These are phyloP conservation scores for Beris chalybata DNA, from an alignment of 2,888 invertebrate species.

Conservation along the genomic window DNA sequence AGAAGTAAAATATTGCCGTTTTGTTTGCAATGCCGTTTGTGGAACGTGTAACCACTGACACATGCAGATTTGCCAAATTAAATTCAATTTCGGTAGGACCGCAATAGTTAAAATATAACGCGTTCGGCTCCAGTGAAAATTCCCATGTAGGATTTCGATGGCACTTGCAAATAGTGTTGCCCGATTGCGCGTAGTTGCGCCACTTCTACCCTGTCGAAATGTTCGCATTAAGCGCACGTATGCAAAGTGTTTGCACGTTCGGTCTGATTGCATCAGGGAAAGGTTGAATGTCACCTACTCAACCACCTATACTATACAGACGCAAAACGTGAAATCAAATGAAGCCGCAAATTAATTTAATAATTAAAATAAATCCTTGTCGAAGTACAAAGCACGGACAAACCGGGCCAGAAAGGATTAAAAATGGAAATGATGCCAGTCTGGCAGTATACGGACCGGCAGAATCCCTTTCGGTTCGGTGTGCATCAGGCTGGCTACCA, in stretches of 20 bases:
- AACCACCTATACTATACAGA: not conserved
- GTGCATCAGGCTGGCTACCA: no score
- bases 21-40: not conserved
- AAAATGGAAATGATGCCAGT: conserved; percentile 24
- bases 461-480: no score
- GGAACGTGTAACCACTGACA: conserved; percentile 20
- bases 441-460: no score
- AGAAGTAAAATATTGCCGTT: no score
- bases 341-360: conserved; percentile 24
- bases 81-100: conserved; percentile 14
- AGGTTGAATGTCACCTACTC: not conserved
- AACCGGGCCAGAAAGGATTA: conserved; percentile 5
- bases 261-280: not conserved
- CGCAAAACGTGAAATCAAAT: not conserved
- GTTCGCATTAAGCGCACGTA: no score
- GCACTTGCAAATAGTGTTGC: conserved; percentile 6
- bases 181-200: not conserved
- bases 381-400: not conserved
- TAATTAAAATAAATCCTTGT: conserved; percentile 21
- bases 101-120: conserved; percentile 7
- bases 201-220: no score
- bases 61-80: conserved; percentile 22
- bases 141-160: not conserved
- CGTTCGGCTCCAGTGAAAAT: not conserved
- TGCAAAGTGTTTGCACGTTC: no score